A percentile compares a stretch with the other conserved stretches of the same genome.
Conservation (phyloP, 2,888 invertebrate genomes). For the Neoaliturus tenellus region DNA sequence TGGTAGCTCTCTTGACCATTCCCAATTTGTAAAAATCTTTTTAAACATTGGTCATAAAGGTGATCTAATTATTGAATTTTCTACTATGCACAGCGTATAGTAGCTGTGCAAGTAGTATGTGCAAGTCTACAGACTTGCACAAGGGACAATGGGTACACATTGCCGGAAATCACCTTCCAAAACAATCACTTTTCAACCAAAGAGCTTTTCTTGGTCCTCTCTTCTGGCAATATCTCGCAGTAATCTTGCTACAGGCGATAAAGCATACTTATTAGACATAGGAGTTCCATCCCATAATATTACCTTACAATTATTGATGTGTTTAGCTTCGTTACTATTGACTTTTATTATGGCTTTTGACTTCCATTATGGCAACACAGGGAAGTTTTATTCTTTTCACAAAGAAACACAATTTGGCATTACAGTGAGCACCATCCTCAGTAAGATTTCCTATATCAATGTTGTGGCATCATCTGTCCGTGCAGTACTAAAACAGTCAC, state of each 20-base stretch:
- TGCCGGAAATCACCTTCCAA: constrained; percentile 1
- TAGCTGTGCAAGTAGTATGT: too few species aligned
- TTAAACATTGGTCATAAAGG: neutral
- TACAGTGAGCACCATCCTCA: too few species aligned
- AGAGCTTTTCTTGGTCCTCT: constrained; percentile 5
- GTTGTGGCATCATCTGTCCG: too few species aligned
- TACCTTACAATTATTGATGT: neutral
- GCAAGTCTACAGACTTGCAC: too few species aligned
- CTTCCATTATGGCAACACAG: too few species aligned
- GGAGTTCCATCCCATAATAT: constrained; percentile 1
- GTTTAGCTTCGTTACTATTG: neutral
- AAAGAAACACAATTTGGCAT: too few species aligned
- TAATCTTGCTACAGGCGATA: constrained; percentile 1
- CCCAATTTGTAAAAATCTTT: neutral
- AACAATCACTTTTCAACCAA: constrained; percentile 1
- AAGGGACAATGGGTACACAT: neutral
- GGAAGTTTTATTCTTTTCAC: too few species aligned
- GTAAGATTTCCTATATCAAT: too few species aligned
- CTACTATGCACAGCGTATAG: neutral
- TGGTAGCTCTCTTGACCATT: neutral
- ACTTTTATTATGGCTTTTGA: neutral
- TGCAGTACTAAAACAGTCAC: too few species aligned
- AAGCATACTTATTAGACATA: constrained; percentile 1
- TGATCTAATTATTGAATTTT: neutral
- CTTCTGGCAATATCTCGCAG: neutral